A percentile compares a stretch with the other conserved stretches of the same genome.
Conservation (phyloP, 2,113 vertebrate species). For the Tetraodon nigroviridis region DNA sequence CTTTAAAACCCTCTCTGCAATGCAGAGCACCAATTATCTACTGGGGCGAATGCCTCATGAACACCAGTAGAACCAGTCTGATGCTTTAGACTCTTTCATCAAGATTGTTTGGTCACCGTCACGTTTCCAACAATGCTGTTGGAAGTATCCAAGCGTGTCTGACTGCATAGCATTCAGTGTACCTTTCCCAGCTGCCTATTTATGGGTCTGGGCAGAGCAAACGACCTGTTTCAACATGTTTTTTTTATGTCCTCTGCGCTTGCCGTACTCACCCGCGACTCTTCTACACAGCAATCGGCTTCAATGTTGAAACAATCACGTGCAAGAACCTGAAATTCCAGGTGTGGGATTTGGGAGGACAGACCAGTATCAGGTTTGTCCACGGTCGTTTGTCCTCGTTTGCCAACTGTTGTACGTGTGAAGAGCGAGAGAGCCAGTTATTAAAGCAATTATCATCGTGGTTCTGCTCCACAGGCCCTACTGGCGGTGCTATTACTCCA, state of each 20-base stretch:
- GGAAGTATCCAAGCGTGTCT: too few relatives aligned
- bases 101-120: too few relatives aligned
- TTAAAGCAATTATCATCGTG: too few relatives aligned
- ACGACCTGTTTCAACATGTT: neutral
- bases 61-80: neutral
- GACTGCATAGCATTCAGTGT: too few relatives aligned
- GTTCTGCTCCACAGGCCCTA: slow-evolving; percentile 80
- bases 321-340: slow-evolving; percentile 98
- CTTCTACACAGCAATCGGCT: slow-evolving; percentile 86
- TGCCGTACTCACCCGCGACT: neutral
- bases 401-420: neutral
- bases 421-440: neutral
- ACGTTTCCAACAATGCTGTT: too few relatives aligned
- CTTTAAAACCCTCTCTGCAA: too few relatives aligned
- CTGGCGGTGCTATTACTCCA: slow-evolving; percentile 98
- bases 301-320: slow-evolving; percentile 96
- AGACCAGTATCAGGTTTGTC: slow-evolving; percentile 93
- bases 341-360: slow-evolving; percentile 98
- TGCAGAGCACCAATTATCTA: too few relatives aligned
- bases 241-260: neutral
- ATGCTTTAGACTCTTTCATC: neutral
- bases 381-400: neutral
- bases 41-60: neutral
- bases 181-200: too few relatives aligned
- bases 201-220: too few relatives aligned